Evolutionary conservation across 2,888 invertebrate genomes (phyloP).

Genomic region (Rotaria macrura): DNA sequence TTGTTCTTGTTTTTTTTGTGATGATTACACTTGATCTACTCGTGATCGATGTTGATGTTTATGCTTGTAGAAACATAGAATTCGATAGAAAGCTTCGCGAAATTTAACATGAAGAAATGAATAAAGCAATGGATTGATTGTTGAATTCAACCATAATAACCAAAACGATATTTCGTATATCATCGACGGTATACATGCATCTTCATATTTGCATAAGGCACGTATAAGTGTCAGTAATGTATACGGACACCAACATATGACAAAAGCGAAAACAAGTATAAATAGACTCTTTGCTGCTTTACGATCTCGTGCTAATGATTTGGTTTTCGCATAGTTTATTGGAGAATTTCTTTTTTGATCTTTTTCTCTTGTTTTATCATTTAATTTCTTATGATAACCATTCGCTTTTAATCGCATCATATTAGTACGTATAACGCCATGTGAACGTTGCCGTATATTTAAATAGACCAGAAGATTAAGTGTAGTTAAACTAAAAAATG

Average conservation of each 20-base stretch:
- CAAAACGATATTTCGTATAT: slow-evolving; percentile 38
- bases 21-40: neutral
- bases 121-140: slow-evolving; percentile 39
- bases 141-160: slow-evolving; percentile 39
- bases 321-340: neutral
- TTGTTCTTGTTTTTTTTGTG: too few species aligned
- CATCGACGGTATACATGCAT: slow-evolving; percentile 34
- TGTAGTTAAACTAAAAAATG: slow-evolving; percentile 35
- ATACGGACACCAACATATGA: slow-evolving; percentile 38
- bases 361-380: neutral
- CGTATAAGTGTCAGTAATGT: slow-evolving; percentile 37
- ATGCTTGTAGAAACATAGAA: neutral
- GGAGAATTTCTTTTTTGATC: neutral
- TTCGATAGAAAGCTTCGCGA: slow-evolving; percentile 36
- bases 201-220: slow-evolving; percentile 35
- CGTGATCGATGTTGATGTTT: neutral
- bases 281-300: slow-evolving; percentile 38
- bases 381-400: neutral
- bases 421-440: slow-evolving; percentile 27
- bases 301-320: slow-evolving; percentile 30
- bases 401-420: neutral
- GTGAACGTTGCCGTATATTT: slow-evolving; percentile 36
- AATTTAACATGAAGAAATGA: slow-evolving; percentile 38
- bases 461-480: slow-evolving; percentile 38
- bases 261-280: slow-evolving; percentile 38